Conservation (phyloP, 1,140 invertebrate species). For the Magallana gigas region DNA sequence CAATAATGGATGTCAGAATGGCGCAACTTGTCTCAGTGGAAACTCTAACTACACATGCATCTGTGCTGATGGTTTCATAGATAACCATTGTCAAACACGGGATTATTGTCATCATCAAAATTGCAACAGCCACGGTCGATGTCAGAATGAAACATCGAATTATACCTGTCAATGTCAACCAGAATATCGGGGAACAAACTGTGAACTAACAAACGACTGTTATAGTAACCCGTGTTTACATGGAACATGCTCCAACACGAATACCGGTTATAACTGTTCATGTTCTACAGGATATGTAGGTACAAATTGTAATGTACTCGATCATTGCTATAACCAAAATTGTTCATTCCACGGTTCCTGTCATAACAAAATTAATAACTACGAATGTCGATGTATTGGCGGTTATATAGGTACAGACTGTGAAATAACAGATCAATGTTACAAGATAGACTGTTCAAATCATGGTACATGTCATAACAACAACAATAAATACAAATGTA, state of each 20-base stretch:
- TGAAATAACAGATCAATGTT: background rate
- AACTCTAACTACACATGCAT: background rate
- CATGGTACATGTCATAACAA: constrained; percentile 16
- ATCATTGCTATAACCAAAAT: background rate
- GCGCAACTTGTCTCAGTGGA: constrained; percentile 1
- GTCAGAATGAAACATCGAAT: background rate
- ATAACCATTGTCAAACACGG: background rate
- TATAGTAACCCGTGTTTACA: background rate
- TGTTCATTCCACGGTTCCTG: constrained; percentile 4
- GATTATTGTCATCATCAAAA: background rate
- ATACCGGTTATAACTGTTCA: background rate
- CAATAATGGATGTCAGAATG: background rate
- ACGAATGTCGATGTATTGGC: background rate
- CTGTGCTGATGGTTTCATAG: background rate
- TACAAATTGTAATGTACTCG: background rate
- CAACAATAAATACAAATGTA: background rate
- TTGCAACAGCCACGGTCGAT: background rate
- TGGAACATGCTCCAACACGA: background rate
- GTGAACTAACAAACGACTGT: background rate
- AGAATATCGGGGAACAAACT: background rate
- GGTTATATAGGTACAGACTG: constrained; percentile 1
- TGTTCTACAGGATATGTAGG: background rate
- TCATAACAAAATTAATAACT: background rate
- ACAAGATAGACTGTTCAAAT: background rate
- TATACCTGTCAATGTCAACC: background rate